Base-by-base conservation (phyloP, 2,797 vertebrate genomes). In the Spheniscus humboldti region DNA sequence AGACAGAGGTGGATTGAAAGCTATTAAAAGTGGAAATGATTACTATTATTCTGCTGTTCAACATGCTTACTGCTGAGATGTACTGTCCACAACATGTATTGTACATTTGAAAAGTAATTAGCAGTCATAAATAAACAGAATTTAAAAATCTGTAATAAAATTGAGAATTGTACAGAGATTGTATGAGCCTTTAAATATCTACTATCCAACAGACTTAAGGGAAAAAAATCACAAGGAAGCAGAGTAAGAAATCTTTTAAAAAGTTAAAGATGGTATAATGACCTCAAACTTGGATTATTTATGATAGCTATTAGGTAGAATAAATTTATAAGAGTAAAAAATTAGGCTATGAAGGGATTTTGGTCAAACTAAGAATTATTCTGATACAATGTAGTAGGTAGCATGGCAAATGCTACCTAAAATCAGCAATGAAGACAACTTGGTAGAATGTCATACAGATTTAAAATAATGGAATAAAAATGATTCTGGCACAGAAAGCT, bases 1-100 rank as follows among this genome's bases (percentile, higher is more conserved):
- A 47, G 14, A 43, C 0, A 2, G 37, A 83, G 62, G 41, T 0
- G 0, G 0, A 78, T 1, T 86, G 31, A 88, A 94, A 90, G 45
- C 18, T 47, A 80, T 75, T 39, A 43, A 20, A 88, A 71, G 33
- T 50, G 60, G 52, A 80, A 84, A 72, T 13, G 5, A 53, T 33
- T 71, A 56, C 47, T 77, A n/a, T 35, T 84, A 57, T 28, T 88
- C 35, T 43, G 57, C 23, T 67, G 60, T 52, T 88, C 52, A 88
- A 47, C 13, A 59, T 22, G 27, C 9, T 48, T 57, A 77, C 56
- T 8, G 6, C 17, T 68, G 63, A 87, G 24, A 53, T 25, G 14
- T 52, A 60, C 14, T 52, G 31, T 60, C 25, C 8, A 56, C 11
- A 80, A 56, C 6, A 69, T 2, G 8, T 33, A 77, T 56, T 60